These are phyloP conservation scores for Gallinago stenura DNA, from an alignment of 2,797 vertebrate species.

Conservation along the genomic window DNA sequence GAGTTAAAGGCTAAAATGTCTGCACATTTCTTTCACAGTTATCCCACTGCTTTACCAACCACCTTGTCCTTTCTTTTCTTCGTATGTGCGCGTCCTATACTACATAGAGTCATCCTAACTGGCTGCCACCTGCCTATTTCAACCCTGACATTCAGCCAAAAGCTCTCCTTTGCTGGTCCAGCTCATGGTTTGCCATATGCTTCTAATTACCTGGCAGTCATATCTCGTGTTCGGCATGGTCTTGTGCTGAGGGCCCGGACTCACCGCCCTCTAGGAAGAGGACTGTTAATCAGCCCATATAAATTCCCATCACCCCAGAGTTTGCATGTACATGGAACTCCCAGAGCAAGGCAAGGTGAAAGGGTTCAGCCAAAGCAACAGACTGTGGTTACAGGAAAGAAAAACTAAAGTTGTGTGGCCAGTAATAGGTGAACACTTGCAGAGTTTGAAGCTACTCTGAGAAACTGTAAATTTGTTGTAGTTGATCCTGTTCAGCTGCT, in stretches of 20 bases:
- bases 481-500: neutral
- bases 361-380: too few species aligned
- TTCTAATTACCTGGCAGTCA: too few species aligned
- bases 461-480: rapidly evolving
- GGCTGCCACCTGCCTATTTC: neutral
- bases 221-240: too few species aligned
- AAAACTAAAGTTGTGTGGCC: neutral
- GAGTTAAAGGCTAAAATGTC: neutral
- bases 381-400: too few species aligned
- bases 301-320: too few species aligned
- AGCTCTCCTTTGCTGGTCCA: too few species aligned
- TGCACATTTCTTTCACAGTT: neutral
- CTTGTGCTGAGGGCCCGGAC: too few species aligned
- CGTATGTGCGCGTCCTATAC: neutral
- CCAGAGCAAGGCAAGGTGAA: too few species aligned
- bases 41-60: neutral
- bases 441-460: neutral
- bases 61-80: neutral
- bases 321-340: too few species aligned
- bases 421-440: neutral
- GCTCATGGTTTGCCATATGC: too few species aligned
- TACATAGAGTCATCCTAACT: neutral
- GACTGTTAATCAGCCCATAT: too few species aligned
- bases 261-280: too few species aligned
- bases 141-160: neutral